Base-by-base conservation (phyloP, 2,888 invertebrate genomes). In the Polydesmus complanatus region DNA sequence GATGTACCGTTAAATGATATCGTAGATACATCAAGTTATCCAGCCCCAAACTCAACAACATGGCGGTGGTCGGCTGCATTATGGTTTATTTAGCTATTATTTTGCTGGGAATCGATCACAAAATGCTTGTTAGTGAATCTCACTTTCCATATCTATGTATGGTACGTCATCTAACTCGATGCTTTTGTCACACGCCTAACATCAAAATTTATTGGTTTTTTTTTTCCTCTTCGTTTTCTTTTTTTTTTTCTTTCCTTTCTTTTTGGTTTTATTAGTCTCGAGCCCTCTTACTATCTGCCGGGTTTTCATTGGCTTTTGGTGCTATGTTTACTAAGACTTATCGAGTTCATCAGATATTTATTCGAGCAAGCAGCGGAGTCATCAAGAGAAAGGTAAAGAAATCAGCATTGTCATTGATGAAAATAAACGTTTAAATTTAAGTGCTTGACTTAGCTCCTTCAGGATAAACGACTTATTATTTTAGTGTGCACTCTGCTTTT, bases 271-370 rank as follows among this genome's bases (percentile, higher is more conserved):
- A 75, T 27, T 78, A 93, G 93, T 83, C 85, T 55, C 81, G 90
- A 69, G 90, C 90, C 21, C 92, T 90, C 77, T 79, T 93, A 58
- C 78, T 93, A 56, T 89, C 91, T 1, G 88, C 90, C 54, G 93
- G 92, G 27, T 93, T 92, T 74, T 91, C 92, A 0, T 74, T 93
- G 67, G 88, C 92, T 1, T 93, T 93, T 70, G 93, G 93, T 47
- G 90, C 93, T 22, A 93, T 93, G 88, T 92, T 93, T 72, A 89
- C 91, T 2, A 93, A 93, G 77, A 93, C 92, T 0, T 93, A 92
- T 75, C 77, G 93, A 58, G 91, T 93, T 18, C 91, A 93, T 75
- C 81, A 90, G 69, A 89, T 93, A 73, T 92, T 93, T 74, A 87
- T 89, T 62, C 79, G 88, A 67, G 85, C 86, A 67, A 81, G 84